Evolutionary conservation across 1,140 invertebrate species (phyloP), one percentile per base, ranked within the genome.

Genomic region (Eupeodes corollae): DNA sequence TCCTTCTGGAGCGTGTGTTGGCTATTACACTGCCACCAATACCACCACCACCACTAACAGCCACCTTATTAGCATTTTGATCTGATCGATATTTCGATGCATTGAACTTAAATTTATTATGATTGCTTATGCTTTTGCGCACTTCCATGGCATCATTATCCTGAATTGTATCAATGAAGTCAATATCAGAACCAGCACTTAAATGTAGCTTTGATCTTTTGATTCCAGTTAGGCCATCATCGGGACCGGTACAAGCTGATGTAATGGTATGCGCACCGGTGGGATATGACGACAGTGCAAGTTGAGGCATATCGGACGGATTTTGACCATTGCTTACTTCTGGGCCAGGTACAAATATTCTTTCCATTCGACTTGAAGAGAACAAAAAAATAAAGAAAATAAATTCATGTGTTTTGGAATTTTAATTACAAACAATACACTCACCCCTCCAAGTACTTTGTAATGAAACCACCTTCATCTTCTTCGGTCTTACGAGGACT

Each of bases 361-460:
- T 53, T 13, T 64, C 52, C 60, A 65, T 63, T 34, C 64, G 59
- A 10, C 61, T 66, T 32, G 0, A 39, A 50, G 9, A 6, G 21
- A 46, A 16, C 42, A 14, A 35, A 46, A 44, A 40, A 26, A 41
- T 16, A 44, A 16, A 13, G 6, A 44, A 43, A 42, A 31, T 14
- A 1, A 18, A 1, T 26, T 5, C 5, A 35, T 6, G 3, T 14
- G 12, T 18, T 32, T 41, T 21, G 33, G 15, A n/a, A 30, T n/a
- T 9, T 43, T 43, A 2, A 9, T 21, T 3, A 30, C 12, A 43
- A 31, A 10, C 11, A 21, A 3, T n/a, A 18, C 31, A 62, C 69
- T 76, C 73, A 86, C 83, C 82, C 82, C 67, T 79, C 78, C 2
- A 86, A 70, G 63, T 85, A 86, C 59, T 80, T 79, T 39, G 79